phyloP scores from a whole-genome alignment of 2,888 invertebrate genomes.

The Conistra vaccinii region DNA sequence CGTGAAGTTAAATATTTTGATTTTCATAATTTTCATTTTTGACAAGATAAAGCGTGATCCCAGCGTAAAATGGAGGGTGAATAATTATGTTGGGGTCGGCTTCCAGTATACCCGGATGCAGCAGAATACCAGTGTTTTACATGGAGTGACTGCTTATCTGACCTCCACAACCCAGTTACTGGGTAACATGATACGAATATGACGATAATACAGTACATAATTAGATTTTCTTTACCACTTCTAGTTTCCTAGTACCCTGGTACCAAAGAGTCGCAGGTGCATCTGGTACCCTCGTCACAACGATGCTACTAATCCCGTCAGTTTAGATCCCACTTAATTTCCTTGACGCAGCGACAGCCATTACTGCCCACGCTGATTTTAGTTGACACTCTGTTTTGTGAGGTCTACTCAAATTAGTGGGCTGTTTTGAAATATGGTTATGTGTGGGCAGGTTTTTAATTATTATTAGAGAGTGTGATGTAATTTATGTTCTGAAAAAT shows the following conservation, averaged over 20 bases:
- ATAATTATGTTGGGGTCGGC: background rate
- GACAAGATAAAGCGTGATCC: background rate
- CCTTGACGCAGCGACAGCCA: constrained; percentile 68
- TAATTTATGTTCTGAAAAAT: background rate
- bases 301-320: constrained; percentile 72
- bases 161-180: too few species aligned
- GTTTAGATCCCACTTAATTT: constrained; percentile 74
- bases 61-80: background rate
- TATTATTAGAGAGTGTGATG: background rate
- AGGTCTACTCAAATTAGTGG: background rate
- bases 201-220: too few species aligned
- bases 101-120: too few species aligned
- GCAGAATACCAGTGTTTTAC: too few species aligned
- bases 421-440: constrained; percentile 10
- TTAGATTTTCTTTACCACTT: constrained; percentile 19
- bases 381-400: constrained; percentile 49
- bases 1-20: too few species aligned
- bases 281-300: constrained; percentile 75
- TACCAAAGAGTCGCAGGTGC: constrained; percentile 70
- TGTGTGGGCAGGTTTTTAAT: background rate
- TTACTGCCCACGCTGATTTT: constrained; percentile 59
- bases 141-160: too few species aligned
- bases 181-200: too few species aligned
- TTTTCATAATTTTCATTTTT: too few species aligned
- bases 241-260: constrained; percentile 36